phyloP scores from a whole-genome alignment of 2,113 vertebrate genomes.

The Psittacara wagleri region DNA sequence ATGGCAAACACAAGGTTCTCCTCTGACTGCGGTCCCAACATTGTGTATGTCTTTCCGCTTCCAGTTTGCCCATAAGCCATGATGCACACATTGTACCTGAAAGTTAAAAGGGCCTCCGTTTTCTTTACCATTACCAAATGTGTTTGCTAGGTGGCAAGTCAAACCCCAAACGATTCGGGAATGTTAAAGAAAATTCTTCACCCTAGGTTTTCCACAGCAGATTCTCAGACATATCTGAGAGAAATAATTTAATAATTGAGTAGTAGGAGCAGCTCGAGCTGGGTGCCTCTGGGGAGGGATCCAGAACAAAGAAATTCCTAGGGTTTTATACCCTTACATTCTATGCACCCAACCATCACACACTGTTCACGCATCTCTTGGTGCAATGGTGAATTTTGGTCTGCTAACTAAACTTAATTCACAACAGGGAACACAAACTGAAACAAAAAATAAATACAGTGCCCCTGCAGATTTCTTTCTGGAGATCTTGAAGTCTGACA shows the following conservation, averaged over 20 bases:
- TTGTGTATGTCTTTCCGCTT: constrained; percentile 87
- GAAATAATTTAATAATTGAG: not conserved
- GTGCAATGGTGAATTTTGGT: not conserved
- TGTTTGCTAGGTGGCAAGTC: not conserved
- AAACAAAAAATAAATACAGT: not conserved
- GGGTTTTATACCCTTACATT: not conserved
- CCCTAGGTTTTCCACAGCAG: not conserved
- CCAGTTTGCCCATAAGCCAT: constrained; percentile 90
- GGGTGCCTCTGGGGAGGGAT: not conserved
- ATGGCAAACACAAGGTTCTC: not conserved
- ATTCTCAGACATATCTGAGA: not conserved
- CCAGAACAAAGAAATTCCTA: not conserved
- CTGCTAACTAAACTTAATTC: not conserved
- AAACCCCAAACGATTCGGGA: not conserved
- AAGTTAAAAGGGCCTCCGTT: not conserved
- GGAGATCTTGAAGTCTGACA: not conserved
- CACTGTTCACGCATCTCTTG: not conserved
- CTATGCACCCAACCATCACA: not conserved
- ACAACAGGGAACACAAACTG: not conserved
- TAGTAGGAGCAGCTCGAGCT: not conserved
- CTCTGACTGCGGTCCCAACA: constrained; percentile 77
- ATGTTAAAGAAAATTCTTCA: not conserved
- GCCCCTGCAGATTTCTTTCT: not conserved
- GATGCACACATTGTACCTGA: constrained; percentile 86
- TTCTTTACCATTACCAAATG: not conserved